Evolutionary conservation across 2,888 invertebrate genomes (phyloP).

Genomic region (Mimumesa dahlbomi): DNA sequence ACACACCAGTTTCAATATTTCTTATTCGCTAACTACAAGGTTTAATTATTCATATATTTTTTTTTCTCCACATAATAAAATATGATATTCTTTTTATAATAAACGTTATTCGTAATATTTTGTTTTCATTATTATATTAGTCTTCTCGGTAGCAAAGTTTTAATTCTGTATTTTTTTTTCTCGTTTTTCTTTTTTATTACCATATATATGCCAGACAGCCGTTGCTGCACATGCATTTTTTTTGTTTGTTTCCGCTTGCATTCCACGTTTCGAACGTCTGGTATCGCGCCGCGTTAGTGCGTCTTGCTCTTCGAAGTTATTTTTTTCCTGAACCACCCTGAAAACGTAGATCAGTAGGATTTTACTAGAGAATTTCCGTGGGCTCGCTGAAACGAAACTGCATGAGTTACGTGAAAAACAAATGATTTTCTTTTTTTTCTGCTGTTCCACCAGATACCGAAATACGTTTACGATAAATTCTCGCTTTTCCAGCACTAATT

Average conservation of each 20-base stretch:
- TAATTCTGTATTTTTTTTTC: conserved; percentile 4
- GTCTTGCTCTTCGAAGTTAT: conserved; percentile 80
- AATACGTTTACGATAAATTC: conserved; percentile 1
- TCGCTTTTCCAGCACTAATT: conserved; percentile 1
- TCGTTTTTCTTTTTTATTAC: too few relatives aligned
- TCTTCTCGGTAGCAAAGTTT: conserved; percentile 75
- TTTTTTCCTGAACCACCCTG: conserved; percentile 83
- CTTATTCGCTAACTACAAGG: conserved; percentile 64
- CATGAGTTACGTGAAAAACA: too few relatives aligned
- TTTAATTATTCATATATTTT: conserved; percentile 74
- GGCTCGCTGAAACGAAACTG: too few relatives aligned
- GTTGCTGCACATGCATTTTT: conserved; percentile 64
- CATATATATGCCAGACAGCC: conserved; percentile 66
- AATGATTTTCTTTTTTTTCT: not conserved
- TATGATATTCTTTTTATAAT: conserved; percentile 75
- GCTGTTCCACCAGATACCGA: conserved; percentile 28
- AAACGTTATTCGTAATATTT: conserved; percentile 76
- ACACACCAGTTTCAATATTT: conserved; percentile 65
- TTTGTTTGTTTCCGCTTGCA: conserved; percentile 52
- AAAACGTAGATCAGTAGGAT: conserved; percentile 54
- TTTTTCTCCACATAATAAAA: conserved; percentile 77
- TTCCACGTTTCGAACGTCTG: conserved; percentile 52
- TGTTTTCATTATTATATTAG: conserved; percentile 71
- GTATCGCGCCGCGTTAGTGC: conserved; percentile 63
- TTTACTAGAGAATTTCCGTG: too few relatives aligned